A percentile compares a stretch with the other conserved stretches of the same genome.
These are phyloP conservation scores for Petrocephalus zakoni DNA, from an alignment of 2,113 vertebrate species.

Conservation along the genomic window DNA sequence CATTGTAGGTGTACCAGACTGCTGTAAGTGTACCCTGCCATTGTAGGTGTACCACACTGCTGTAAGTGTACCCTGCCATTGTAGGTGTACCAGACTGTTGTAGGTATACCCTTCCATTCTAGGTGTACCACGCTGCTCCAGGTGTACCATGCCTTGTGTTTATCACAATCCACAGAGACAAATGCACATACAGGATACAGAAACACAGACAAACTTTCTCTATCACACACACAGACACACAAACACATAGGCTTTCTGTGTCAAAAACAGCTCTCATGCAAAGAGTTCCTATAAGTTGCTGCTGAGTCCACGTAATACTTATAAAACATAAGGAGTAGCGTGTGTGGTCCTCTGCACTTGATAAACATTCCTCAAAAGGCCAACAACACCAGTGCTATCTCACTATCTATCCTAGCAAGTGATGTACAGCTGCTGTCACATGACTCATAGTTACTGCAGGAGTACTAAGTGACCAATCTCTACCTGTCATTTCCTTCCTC, in stretches of 20 bases:
- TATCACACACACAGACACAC: constrained; percentile 8
- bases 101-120: neutral
- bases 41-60: neutral
- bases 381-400: too few species aligned
- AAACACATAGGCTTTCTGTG: neutral
- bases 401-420: too few species aligned
- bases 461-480: too few species aligned
- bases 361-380: too few species aligned
- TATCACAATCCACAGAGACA: neutral
- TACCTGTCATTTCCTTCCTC: neutral
- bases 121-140: neutral
- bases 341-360: too few species aligned
- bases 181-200: neutral
- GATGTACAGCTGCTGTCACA: too few species aligned
- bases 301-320: neutral
- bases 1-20: neutral
- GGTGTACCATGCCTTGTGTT: neutral
- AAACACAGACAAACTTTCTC: neutral
- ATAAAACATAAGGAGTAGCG: neutral
- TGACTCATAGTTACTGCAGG: too few species aligned
- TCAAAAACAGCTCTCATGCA: neutral
- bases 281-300: neutral
- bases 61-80: neutral
- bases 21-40: too few species aligned
- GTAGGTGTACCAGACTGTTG: neutral